Base-by-base conservation (phyloP, 2,888 invertebrate species). In the Zygothrica quintamaculata region DNA sequence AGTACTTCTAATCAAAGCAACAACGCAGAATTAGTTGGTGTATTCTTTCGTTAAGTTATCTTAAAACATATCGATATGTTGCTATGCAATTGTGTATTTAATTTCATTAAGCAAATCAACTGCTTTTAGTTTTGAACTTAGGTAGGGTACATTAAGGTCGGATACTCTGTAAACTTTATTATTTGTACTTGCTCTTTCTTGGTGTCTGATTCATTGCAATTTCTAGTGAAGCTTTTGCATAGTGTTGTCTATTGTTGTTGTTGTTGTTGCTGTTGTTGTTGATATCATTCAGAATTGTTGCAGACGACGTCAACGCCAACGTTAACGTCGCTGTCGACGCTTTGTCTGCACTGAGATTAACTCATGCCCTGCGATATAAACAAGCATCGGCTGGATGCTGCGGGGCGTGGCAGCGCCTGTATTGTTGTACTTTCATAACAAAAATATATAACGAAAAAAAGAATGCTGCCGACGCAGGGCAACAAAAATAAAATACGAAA, bases 281-380 rank as follows among this genome's bases (percentile, higher is more conserved):
- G 65, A 59, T 70, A 77, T 67, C 85, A 76, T 47, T 52, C 65
- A 62, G 60, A 65, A 65, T 66, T 64, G 65, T 55, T 67, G 86
- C 77, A 79, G 80, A 82, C 82, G 69, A 55, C 56, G 67, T n/a
- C n/a, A n/a, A n/a, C n/a, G n/a, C n/a, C n/a, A n/a, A 4, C 22
- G 22, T 15, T 1, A 4, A 9, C 67, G 77, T 65, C 71, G 71
- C 77, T 80, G 67, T 70, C 53, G 80, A 74, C 84, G 74, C 76
- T 82, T 75, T 77, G 74, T 75, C 75, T 77, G 61, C 60, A 57
- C 77, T n/a, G n/a, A 82, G 81, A 77, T 84, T 84, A 71, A 74
- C 84, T 74, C 86, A 76, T 74, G 74, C 85, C 70, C 51, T 46
- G 46, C 36, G 69, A 80, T 85, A 79, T 77, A 76, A 79, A 79